Conservation (phyloP, 2,888 invertebrate species). For the Synanthedon myopaeformis region DNA sequence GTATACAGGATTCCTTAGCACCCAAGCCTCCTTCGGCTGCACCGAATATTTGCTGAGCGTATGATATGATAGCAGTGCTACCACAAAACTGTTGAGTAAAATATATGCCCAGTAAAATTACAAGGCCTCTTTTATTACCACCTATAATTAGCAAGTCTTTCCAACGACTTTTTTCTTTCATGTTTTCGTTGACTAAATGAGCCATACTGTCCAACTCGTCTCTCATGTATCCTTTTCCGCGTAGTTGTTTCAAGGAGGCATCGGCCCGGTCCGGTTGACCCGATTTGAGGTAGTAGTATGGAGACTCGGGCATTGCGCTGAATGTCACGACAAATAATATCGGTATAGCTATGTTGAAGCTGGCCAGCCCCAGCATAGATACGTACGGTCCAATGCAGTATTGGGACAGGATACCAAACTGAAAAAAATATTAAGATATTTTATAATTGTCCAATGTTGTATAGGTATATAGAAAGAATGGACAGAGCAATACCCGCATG, state of each 20-base stretch:
- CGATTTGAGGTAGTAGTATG: constrained; percentile 67
- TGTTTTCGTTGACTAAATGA: constrained; percentile 61
- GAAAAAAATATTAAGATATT: constrained; percentile 18
- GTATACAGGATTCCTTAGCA: constrained; percentile 60
- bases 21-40: constrained; percentile 59
- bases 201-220: constrained; percentile 69
- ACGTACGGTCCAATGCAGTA: constrained; percentile 72
- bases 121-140: constrained; percentile 68
- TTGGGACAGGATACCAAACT: constrained; percentile 71
- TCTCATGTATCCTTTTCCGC: constrained; percentile 66
- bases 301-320: constrained; percentile 75
- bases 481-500: no score
- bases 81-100: constrained; percentile 73
- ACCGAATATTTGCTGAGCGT: constrained; percentile 73
- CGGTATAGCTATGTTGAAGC: constrained; percentile 68
- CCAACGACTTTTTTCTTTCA: constrained; percentile 61
- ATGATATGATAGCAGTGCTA: constrained; percentile 70
- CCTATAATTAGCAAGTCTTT: constrained; percentile 53
- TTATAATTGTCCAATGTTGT: no score
- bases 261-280: constrained; percentile 65
- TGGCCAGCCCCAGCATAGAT: constrained; percentile 66
- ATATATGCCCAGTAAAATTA: constrained; percentile 72
- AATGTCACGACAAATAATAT: constrained; percentile 68
- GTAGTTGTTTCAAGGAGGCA: constrained; percentile 64
- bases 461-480: not conserved